Base-by-base conservation (phyloP, 2,113 vertebrate genomes). In the Gavia stellata region DNA sequence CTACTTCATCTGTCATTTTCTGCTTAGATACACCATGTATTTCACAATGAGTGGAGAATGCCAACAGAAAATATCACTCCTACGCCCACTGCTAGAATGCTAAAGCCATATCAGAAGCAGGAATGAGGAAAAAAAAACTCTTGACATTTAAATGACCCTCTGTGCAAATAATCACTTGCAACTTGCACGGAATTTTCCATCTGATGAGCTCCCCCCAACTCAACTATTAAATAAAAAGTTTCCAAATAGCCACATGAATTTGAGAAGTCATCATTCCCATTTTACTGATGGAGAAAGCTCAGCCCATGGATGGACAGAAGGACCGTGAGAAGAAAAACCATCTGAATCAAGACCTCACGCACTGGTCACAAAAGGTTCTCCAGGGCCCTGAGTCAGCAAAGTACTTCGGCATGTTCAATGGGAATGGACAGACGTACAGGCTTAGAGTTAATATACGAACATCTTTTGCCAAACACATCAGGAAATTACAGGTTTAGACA, bases 101-200 rank as follows among this genome's bases (percentile, higher is more conserved):
- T 90, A 16, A 84, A 94, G 81, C 62, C 14, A 0, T 74, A 90
- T 56, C 58, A 88, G 87, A 86, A 93, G 53, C 62, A 86, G 14
- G 34, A 85, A 92, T 10, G 23, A 94, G 80, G 45, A 88, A 87
- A 92, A 87, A 92, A 90, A 91, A 91, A 81, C 66, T 75, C 86
- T n/a, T 92, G 77, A 87, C 89, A 96, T 90, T 95, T 92, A 90
- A 91, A 89, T 88, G 91, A 95, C 79, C 88, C 91, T 55, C 77
- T 10, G 8, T 73, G 88, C 86, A 95, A 96, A 96, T 86, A 82
- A 92, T 49, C 88, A 68, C 79, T 65, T 66, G 56, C 19, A 89
- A 75, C 81, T 87, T 36, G 17, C 36, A 50, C 8, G 9, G 62
- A 77, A 86, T 78, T 83, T 74, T 85, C 81, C 49, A 68, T 61